These are phyloP conservation scores for Poecilobothrus nobilitatus DNA, from an alignment of 2,888 invertebrate genomes.

Conservation along the genomic window DNA sequence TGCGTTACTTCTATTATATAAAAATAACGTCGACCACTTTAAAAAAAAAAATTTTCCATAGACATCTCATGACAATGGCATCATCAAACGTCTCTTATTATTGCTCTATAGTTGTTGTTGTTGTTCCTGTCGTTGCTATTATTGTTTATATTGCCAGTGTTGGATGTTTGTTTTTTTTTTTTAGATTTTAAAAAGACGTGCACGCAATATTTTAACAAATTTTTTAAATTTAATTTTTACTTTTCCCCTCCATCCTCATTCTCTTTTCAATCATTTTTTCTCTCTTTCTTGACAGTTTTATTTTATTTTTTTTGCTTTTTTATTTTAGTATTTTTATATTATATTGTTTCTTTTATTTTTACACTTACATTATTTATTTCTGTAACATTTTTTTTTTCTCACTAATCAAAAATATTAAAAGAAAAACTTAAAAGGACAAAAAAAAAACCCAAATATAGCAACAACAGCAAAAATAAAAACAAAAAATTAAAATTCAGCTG, in stretches of 20 bases:
- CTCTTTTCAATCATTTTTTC: not conserved
- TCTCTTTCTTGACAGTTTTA: not conserved
- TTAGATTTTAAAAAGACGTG: not conserved
- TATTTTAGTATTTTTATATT: no score
- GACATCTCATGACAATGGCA: not conserved
- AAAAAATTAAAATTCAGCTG: no score
- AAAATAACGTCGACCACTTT: not conserved
- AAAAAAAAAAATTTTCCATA: not conserved
- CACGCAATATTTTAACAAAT: slow-evolving; percentile 3
- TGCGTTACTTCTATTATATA: no score
- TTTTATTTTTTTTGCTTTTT: not conserved
- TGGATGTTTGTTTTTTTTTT: not conserved
- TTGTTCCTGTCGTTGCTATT: not conserved
- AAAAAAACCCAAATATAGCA: no score
- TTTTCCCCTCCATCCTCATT: not conserved
- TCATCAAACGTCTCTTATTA: not conserved
- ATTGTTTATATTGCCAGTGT: not conserved
- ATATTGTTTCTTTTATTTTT: no score
- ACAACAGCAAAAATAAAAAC: no score
- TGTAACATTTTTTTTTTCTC: not conserved
- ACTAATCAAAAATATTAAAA: not conserved
- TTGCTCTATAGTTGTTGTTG: not conserved
- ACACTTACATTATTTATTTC: not conserved
- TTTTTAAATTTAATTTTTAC: not conserved
- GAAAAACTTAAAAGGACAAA: no score